Conservation (phyloP, 2,888 invertebrate species). For the Priocnemis perturbator region DNA sequence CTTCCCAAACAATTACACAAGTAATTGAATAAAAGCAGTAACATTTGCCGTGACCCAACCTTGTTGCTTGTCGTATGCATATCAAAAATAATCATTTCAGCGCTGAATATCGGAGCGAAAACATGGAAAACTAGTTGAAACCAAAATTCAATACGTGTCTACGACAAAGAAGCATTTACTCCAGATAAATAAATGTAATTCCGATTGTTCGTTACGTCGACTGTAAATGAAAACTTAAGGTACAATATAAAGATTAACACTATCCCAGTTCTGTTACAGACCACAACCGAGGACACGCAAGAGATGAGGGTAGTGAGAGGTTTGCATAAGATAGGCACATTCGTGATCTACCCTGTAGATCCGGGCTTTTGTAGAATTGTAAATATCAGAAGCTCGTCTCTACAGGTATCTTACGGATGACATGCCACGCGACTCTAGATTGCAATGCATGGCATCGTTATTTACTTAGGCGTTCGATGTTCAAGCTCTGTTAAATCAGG, state of each 20-base stretch:
- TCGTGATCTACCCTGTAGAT: slow-evolving; percentile 99
- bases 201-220: not conserved
- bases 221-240: not conserved
- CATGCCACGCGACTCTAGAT: slow-evolving; percentile 84
- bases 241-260: not conserved
- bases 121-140: too few species aligned
- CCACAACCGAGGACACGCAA: slow-evolving; percentile 14
- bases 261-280: slow-evolving; percentile 46
- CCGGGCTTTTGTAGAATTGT: slow-evolving; percentile 97
- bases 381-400: slow-evolving; percentile 98
- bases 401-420: slow-evolving; percentile 99
- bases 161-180: not conserved
- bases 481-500: too few species aligned
- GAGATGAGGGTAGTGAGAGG: not conserved
- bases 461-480: too few species aligned
- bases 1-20: not conserved
- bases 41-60: too few species aligned
- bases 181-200: too few species aligned
- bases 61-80: too few species aligned
- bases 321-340: slow-evolving; percentile 82
- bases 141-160: not conserved
- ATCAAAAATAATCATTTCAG: too few species aligned
- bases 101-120: too few species aligned
- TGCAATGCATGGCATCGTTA: slow-evolving; percentile 44
- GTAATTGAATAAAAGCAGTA: not conserved